phyloP scores from a whole-genome alignment of 2,888 invertebrate genomes.

The Dryocosmus kuriphilus region DNA sequence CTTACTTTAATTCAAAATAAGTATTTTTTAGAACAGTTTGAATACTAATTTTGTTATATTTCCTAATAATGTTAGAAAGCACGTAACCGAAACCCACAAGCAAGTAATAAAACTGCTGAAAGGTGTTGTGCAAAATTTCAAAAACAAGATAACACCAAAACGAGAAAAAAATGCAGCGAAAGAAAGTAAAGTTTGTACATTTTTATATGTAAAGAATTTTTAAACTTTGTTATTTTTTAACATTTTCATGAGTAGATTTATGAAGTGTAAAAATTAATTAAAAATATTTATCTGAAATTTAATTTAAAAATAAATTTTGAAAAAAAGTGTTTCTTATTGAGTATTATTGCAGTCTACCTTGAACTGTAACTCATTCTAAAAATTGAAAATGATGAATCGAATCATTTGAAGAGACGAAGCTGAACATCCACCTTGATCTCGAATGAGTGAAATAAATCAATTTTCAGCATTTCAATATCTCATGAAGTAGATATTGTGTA shows the following conservation, averaged over 20 bases:
- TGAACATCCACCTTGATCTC: slow-evolving; percentile 18
- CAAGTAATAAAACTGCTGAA: neutral
- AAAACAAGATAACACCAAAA: neutral
- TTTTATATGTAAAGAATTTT: too few relatives aligned
- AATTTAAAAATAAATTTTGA: neutral
- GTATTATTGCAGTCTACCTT: neutral
- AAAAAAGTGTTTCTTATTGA: neutral
- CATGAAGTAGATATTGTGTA: too few relatives aligned
- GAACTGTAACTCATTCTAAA: neutral
- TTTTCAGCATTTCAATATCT: neutral
- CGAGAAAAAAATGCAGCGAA: neutral
- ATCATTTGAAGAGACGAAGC: neutral
- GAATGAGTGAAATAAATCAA: slow-evolving; percentile 13
- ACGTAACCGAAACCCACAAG: slow-evolving; percentile 1
- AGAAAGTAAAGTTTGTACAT: too few relatives aligned
- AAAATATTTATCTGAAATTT: neutral
- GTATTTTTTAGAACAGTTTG: neutral
- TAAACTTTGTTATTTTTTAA: neutral
- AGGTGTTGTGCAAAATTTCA: neutral
- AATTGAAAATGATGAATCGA: slow-evolving; percentile 4
- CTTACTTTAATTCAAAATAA: neutral
- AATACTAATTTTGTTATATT: neutral
- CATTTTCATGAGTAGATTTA: neutral
- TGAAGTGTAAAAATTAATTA: neutral
- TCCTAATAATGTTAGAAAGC: neutral